phyloP scores from a whole-genome alignment of 2,888 invertebrate genomes.

The Hirtodrosophila histrioides region DNA sequence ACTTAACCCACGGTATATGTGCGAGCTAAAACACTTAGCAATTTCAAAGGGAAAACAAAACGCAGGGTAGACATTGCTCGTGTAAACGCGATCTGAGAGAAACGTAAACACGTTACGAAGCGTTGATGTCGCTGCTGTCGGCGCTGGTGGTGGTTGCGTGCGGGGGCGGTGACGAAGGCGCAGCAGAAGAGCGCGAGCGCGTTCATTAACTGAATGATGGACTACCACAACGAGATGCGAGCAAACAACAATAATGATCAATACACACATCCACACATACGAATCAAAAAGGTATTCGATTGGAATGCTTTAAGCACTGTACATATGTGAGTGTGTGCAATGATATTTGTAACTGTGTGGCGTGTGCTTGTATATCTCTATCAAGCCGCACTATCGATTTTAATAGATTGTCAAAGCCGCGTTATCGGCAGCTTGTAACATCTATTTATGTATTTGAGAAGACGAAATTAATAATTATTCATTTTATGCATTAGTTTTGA shows the following conservation, averaged over 20 bases:
- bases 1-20: no score
- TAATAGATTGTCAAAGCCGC: constrained; percentile 12
- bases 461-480: no score
- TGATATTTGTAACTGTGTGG: constrained; percentile 16
- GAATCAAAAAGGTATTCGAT: constrained; percentile 54
- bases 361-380: constrained; percentile 1
- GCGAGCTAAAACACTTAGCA: no score
- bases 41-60: constrained; percentile 32
- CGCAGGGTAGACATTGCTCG: neutral
- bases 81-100: constrained; percentile 54
- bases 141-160: constrained; percentile 12
- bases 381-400: constrained; percentile 37
- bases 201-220: constrained; percentile 69
- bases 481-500: no score
- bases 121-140: constrained; percentile 25
- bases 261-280: constrained; percentile 18
- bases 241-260: constrained; percentile 46
- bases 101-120: constrained; percentile 73
- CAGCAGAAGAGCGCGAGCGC: constrained; percentile 38
- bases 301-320: constrained; percentile 37
- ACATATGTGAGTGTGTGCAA: constrained; percentile 1
- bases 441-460: neutral
- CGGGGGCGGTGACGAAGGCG: constrained; percentile 14
- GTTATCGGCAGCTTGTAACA: constrained; percentile 19
- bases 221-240: constrained; percentile 62